Percentiles rank a stretch among this genome's conserved stretches.
Evolutionary conservation across 2,797 vertebrate genomes (phyloP).

Genomic region (Eutrigla gurnardus): DNA sequence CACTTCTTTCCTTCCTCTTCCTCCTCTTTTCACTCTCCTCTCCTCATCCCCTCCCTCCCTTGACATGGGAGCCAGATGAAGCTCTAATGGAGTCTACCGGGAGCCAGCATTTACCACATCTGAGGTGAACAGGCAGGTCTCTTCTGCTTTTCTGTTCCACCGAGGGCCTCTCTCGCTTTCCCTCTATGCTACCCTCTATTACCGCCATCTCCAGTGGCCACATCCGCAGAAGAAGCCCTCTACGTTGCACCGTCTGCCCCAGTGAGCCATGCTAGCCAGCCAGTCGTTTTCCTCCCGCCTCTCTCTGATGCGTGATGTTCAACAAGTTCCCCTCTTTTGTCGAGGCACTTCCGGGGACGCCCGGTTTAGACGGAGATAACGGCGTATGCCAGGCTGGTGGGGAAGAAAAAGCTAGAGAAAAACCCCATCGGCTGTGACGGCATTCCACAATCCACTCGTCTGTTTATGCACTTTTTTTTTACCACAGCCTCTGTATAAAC

Average conservation of each 20-base stretch:
- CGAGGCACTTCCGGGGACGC: slow-evolving; percentile 61
- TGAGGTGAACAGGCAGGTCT: slow-evolving; percentile 77
- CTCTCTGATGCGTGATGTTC: slow-evolving; percentile 79
- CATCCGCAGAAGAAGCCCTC: slow-evolving; percentile 54
- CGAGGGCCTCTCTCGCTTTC: slow-evolving; percentile 44
- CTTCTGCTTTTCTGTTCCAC: slow-evolving; percentile 68
- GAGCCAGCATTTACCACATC: slow-evolving; percentile 84
- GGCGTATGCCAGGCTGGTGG: slow-evolving; percentile 30
- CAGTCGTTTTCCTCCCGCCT: slow-evolving; percentile 52
- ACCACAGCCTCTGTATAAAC: slow-evolving; percentile 28
- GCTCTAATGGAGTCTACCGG: slow-evolving; percentile 83
- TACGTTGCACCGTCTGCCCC: slow-evolving; percentile 37
- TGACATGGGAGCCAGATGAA: slow-evolving; percentile 61
- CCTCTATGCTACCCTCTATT: slow-evolving; percentile 54
- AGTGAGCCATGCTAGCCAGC: slow-evolving; percentile 43
- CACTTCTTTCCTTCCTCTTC: slow-evolving; percentile 20
- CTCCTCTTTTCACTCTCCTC: slow-evolving; percentile 23
- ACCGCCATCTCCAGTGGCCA: slow-evolving; percentile 60
- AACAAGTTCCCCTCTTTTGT: slow-evolving; percentile 77
- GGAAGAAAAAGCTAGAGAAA: slow-evolving; percentile 8
- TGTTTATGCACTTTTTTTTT: slow-evolving; percentile 8
- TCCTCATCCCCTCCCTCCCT: slow-evolving; percentile 20
- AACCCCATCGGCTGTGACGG: slow-evolving; percentile 35
- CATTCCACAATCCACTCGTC: slow-evolving; percentile 25
- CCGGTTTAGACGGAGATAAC: slow-evolving; percentile 62